Evolutionary conservation across 2,113 vertebrate genomes (phyloP).

Genomic region (Pachycephala philippinensis): DNA sequence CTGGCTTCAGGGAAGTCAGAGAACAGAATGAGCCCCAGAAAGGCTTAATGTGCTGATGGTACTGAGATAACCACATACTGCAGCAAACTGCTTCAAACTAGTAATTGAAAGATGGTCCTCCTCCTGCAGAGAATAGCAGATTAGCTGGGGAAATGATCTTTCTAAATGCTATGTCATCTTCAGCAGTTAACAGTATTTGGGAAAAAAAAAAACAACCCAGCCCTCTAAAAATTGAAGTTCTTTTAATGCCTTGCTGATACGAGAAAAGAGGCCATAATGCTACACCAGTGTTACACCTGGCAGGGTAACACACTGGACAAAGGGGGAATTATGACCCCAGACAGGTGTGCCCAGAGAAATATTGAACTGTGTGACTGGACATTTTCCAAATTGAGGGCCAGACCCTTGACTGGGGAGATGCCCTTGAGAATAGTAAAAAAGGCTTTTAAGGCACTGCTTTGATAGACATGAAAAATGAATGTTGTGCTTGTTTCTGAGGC

Average conservation of each 20-base stretch:
- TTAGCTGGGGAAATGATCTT: not conserved
- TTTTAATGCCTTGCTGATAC: not conserved
- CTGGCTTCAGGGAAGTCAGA: conserved; percentile 1
- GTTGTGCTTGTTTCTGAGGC: not conserved
- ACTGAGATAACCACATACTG: not conserved
- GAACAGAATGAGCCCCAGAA: not conserved
- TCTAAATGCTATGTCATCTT: conserved; percentile 28
- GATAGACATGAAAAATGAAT: not conserved
- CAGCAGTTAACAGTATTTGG: not conserved
- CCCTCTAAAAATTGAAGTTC: not conserved
- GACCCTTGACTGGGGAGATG: not conserved
- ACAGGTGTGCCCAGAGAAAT: not conserved
- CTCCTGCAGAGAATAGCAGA: not conserved
- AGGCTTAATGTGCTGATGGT: not conserved
- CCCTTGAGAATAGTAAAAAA: not conserved
- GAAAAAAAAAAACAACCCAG: rapidly evolving
- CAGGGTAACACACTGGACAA: not conserved
- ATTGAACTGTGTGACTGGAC: not conserved
- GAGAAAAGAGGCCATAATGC: not conserved
- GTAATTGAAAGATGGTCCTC: not conserved
- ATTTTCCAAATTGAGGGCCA: not conserved
- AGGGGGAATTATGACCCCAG: not conserved
- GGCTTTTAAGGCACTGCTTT: not conserved
- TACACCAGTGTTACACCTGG: not conserved
- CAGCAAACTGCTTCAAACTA: not conserved